Conservation (phyloP, 2,113 vertebrate species). For the Cyrtonyx montezumae region DNA sequence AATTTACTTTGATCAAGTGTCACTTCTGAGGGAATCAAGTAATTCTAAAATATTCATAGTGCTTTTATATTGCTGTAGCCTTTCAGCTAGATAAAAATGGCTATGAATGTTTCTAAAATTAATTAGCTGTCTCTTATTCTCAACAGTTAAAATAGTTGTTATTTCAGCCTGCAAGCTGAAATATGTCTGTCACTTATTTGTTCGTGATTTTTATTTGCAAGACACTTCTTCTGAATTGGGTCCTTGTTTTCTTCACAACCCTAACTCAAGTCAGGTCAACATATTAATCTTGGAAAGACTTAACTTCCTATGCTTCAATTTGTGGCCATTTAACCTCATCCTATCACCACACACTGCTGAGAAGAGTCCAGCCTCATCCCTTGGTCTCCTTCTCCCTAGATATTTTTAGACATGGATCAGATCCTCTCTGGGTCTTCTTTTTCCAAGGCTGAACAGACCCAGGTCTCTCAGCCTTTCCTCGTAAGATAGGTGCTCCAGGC, state of each 20-base stretch:
- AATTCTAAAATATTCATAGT: not conserved
- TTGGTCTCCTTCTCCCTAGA: too few species aligned
- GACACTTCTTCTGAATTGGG: not conserved
- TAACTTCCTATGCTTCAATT: too few species aligned
- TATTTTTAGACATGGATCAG: too few species aligned
- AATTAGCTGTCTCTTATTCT: not conserved
- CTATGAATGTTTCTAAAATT: not conserved
- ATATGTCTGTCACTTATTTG: not conserved
- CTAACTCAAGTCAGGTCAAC: not conserved
- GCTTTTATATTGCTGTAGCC: not conserved
- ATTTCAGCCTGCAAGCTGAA: not conserved
- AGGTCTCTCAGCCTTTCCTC: too few species aligned
- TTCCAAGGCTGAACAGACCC: too few species aligned
- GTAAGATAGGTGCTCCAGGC: too few species aligned
- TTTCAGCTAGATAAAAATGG: not conserved
- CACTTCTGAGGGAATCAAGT: not conserved
- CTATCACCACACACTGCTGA: too few species aligned
- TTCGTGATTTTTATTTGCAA: not conserved
- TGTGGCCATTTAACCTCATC: too few species aligned
- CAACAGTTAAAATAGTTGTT: not conserved
- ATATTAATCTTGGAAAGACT: not conserved
- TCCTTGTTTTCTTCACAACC: not conserved
- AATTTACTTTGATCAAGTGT: not conserved
- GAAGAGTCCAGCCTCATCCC: too few species aligned
- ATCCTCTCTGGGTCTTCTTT: too few species aligned